phyloP scores from a whole-genome alignment of 2,797 vertebrate species.

The Sebastolobus alascanus region DNA sequence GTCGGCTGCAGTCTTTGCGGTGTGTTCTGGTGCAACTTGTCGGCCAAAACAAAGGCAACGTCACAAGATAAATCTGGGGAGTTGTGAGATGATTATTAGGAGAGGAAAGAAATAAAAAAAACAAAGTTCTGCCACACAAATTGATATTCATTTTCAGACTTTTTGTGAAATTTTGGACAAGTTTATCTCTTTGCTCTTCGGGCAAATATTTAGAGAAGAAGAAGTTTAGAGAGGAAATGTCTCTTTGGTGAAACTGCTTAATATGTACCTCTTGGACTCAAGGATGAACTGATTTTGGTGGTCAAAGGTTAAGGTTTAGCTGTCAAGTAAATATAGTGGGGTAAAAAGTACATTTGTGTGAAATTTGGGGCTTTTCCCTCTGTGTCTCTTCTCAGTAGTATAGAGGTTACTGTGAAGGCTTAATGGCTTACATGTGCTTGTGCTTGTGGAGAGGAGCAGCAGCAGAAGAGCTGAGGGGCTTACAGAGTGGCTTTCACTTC shows the following conservation, averaged over 20 bases:
- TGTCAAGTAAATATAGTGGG: not conserved
- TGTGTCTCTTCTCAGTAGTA: not conserved
- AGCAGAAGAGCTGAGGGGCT: slow-evolving; percentile 9
- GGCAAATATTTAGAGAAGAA: no score
- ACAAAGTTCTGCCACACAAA: no score
- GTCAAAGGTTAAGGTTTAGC: no score
- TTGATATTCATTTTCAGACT: no score
- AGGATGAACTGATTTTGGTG: no score
- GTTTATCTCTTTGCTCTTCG: no score
- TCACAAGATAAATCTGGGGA: not conserved
- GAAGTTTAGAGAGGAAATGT: not conserved
- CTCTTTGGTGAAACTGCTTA: not conserved
- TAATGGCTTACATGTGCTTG: slow-evolving; percentile 53
- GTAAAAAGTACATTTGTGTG: not conserved
- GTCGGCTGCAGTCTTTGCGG: no score
- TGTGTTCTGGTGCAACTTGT: no score
- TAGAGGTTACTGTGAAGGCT: slow-evolving; percentile 15
- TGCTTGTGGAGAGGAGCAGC: slow-evolving; percentile 19
- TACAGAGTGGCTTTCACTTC: slow-evolving; percentile 19
- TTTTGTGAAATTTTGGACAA: no score
- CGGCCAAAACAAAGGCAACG: no score
- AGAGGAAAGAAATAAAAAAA: not conserved
- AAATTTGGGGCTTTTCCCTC: not conserved
- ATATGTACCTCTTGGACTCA: no score
- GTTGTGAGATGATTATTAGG: not conserved